Percentiles rank a stretch among this genome's conserved stretches.
Conservation (phyloP, 2,113 vertebrate species). For the Propithecus coquereli region DNA sequence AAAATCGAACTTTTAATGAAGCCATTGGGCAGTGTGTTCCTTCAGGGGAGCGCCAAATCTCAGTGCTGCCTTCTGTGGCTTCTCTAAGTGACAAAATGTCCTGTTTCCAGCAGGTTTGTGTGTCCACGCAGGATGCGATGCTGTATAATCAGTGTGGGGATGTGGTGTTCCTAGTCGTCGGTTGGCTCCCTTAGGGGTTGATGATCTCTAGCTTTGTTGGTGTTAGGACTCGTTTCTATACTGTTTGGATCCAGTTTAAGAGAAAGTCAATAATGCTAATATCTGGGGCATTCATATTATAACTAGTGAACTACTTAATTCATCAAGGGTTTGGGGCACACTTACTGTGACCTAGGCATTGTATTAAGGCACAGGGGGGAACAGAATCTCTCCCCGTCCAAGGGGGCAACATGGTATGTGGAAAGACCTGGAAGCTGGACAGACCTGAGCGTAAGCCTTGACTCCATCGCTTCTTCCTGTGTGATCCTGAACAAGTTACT, state of each 20-base stretch:
- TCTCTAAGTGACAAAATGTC: neutral
- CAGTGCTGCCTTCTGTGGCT: neutral
- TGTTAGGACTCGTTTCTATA: neutral
- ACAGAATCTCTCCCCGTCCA: neutral
- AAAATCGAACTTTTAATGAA: neutral
- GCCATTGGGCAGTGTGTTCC: neutral
- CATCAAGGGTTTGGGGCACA: neutral
- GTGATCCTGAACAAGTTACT: neutral
- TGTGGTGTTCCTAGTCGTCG: neutral
- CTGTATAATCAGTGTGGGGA: rapidly evolving
- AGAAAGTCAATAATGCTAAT: neutral
- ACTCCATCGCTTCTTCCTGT: neutral
- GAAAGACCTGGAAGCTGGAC: neutral
- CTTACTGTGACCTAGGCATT: neutral
- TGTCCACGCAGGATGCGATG: neutral
- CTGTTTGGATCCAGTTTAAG: neutral
- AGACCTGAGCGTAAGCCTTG: neutral
- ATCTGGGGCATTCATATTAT: neutral
- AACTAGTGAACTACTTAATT: neutral
- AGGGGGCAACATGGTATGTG: neutral
- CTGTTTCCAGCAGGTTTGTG: neutral
- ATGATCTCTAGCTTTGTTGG: neutral
- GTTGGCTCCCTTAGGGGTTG: neutral
- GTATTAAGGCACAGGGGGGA: neutral
- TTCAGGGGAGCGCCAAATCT: neutral